Percentiles rank a stretch among this genome's conserved stretches.
Conservation (phyloP, 2,797 vertebrate genomes). For the Scleropages formosus region DNA sequence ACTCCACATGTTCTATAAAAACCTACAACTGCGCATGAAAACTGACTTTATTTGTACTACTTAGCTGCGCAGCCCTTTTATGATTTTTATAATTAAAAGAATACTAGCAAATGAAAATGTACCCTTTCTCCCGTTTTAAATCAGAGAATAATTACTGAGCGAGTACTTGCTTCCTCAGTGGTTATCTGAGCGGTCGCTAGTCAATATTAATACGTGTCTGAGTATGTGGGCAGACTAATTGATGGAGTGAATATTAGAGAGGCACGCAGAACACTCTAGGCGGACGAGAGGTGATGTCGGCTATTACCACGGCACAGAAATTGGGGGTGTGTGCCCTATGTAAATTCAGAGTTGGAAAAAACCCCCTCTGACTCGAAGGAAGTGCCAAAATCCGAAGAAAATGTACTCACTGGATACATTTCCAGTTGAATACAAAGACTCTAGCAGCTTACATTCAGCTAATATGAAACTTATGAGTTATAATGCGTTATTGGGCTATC, state of each 20-base stretch:
- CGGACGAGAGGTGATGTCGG: slow-evolving; percentile 2
- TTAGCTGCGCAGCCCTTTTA: neutral
- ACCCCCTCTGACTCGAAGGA: neutral
- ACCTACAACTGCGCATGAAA: neutral
- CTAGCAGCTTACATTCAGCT: neutral
- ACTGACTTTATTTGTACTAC: too few species aligned
- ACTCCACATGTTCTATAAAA: neutral
- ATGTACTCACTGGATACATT: neutral
- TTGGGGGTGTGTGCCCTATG: neutral
- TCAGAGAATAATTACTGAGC: neutral
- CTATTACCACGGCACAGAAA: neutral
- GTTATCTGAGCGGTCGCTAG: neutral
- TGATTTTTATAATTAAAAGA: neutral
- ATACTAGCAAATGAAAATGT: neutral
- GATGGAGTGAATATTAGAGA: slow-evolving; percentile 29
- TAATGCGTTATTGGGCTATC: too few species aligned
- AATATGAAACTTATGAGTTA: neutral
- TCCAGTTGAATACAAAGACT: neutral
- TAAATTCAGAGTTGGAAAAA: neutral
- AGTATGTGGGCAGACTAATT: slow-evolving; percentile 24
- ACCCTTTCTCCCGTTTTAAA: slow-evolving; percentile 11
- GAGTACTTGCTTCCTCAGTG: slow-evolving; percentile 12
- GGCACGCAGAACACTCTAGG: slow-evolving; percentile 12
- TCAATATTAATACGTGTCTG: slow-evolving; percentile 20
- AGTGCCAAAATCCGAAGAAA: neutral